A percentile compares a stretch with the other conserved stretches of the same genome.
These are phyloP conservation scores for Tethea ocularis DNA, from an alignment of 2,888 invertebrate species.

Conservation along the genomic window DNA sequence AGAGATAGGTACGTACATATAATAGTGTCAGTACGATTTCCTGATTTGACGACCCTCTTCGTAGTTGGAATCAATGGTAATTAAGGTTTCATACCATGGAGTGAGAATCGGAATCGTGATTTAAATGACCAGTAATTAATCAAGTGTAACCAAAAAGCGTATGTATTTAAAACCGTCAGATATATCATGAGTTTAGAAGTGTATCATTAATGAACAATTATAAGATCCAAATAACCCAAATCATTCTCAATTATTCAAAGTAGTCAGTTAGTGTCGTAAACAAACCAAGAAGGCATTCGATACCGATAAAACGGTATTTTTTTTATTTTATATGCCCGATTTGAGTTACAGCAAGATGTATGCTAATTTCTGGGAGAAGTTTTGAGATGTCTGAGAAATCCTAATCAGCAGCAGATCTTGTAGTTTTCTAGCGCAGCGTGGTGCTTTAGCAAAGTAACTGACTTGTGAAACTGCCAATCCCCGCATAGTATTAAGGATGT, in stretches of 20 bases:
- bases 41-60: conserved; percentile 1
- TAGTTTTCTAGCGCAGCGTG: no score
- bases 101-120: conserved; percentile 5
- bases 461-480: no score
- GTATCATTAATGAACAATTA: neutral
- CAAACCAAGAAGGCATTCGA: no score
- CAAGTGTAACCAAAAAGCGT: neutral
- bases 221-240: neutral
- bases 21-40: neutral
- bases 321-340: no score
- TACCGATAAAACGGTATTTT: no score
- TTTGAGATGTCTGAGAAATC: no score
- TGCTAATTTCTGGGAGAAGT: no score
- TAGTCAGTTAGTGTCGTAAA: neutral
- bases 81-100: conserved; percentile 4
- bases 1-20: neutral
- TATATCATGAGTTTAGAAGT: neutral
- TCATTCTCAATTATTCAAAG: neutral
- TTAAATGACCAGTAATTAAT: neutral
- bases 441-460: no score
- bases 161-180: neutral
- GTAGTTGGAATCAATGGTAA: neutral
- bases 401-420: no score
- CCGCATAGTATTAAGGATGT: no score
- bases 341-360: no score